Evolutionary conservation across 2,113 vertebrate species (phyloP), one percentile per base, ranked within the genome.

Genomic region (Salvelinus fontinalis): DNA sequence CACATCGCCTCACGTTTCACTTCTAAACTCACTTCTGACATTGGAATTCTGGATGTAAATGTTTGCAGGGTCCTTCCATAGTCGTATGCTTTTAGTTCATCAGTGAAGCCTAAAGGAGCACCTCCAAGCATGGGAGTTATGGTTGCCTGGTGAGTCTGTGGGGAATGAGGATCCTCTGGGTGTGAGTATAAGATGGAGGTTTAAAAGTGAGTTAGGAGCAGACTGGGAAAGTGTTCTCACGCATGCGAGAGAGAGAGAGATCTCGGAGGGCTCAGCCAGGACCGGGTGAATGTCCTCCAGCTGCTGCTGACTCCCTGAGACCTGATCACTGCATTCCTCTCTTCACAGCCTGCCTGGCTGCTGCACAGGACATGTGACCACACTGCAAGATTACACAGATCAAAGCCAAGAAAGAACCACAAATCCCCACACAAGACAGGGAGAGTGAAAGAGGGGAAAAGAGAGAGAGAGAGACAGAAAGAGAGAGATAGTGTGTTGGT

Each of bases 111-210:
- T 79, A 83, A 60, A 84, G 71, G 48, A 59, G 72, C 84, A 77
- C 78, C 72, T 49, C 69, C 80, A 81, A 83, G 82, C 81, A 83
- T 79, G 77, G 86, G 73, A 81, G 65, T 71, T 79, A 64, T 59
- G 65, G 70, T 62, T 71, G 76, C 77, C 51, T 68, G 80, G 13
- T 73, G 67, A 75, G 66, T 81, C 4, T 67, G 66, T 29, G 18
- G 6, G 66, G 49, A 70, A 67, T 31, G 22, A 80, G 78, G 83
- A 74, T 78, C 29, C 26, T 20, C 57, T 59, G 70, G 51, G 16
- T 29, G 26, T 18, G 65, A 67, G 65, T 7, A 62, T 3, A n/a
- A 62, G 20, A 24, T 22, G 5, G 59, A 62, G 59, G n/a, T 22
- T 24, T 13, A 62, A n/a, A n/a, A 7, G 65, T 12, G 24, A 31